Percentiles rank a stretch among this genome's conserved stretches.
phyloP scores from a whole-genome alignment of 2,113 vertebrate genomes.

The Eulacestoma nigropectus region DNA sequence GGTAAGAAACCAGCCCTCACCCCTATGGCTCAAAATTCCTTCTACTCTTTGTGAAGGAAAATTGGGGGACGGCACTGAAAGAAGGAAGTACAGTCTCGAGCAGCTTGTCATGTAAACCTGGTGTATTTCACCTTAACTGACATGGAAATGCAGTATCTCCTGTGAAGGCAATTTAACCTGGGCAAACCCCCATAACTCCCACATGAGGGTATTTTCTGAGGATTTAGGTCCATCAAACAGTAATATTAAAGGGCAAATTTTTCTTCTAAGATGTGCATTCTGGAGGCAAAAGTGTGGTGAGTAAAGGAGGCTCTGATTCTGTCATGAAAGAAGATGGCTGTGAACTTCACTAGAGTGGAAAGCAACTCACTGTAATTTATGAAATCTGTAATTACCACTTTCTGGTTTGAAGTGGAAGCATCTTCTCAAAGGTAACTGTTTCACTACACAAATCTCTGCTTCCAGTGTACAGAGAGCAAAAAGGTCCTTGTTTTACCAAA shows the following conservation, averaged over 20 bases:
- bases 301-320: not conserved
- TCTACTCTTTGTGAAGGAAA: not conserved
- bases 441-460: not conserved
- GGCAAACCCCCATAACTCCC: not conserved
- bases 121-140: not conserved
- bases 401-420: conserved; percentile 1
- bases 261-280: not conserved
- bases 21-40: not conserved
- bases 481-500: not conserved
- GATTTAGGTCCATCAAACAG: not conserved
- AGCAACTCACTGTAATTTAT: not conserved
- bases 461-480: not conserved
- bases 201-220: not conserved
- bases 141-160: not conserved
- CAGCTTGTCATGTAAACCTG: not conserved
- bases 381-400: not conserved
- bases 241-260: not conserved
- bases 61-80: not conserved
- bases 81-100: not conserved
- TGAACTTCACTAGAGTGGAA: not conserved
- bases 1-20: not conserved
- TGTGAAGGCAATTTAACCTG: not conserved
- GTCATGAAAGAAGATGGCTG: not conserved
- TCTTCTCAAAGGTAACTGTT: not conserved
- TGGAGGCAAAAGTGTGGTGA: not conserved